These are phyloP conservation scores for Alauda arvensis DNA, from an alignment of 2,797 vertebrate genomes.

Conservation along the genomic window DNA sequence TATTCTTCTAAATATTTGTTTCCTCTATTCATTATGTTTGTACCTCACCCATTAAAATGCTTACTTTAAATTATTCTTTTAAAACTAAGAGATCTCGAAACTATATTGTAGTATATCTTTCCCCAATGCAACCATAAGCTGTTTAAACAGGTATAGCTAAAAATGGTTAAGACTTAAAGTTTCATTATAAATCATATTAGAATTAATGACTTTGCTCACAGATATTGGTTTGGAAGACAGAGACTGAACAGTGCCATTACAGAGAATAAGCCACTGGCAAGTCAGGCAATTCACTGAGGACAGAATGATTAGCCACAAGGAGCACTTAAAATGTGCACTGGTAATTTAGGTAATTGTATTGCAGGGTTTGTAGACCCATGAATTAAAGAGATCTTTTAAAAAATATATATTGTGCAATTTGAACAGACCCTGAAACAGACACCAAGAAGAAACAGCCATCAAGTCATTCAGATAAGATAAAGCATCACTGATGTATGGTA, in stretches of 20 bases:
- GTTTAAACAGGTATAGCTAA: not conserved
- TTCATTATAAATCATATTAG: not conserved
- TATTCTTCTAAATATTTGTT: not conserved
- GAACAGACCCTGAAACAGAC: slow-evolving; percentile 76
- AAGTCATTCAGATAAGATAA: slow-evolving; percentile 51
- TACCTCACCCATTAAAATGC: not conserved
- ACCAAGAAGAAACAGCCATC: slow-evolving; percentile 71
- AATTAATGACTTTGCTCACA: not conserved
- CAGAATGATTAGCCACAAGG: slow-evolving; percentile 67
- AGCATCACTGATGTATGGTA: slow-evolving; percentile 13
- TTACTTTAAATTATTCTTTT: not conserved
- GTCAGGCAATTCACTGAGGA: slow-evolving; percentile 39
- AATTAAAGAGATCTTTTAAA: slow-evolving; percentile 79
- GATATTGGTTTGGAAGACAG: not conserved
- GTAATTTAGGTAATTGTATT: slow-evolving; percentile 83
- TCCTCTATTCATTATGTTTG: not conserved
- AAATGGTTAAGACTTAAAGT: not conserved
- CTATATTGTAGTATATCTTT: not conserved
- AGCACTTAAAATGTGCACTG: slow-evolving; percentile 66
- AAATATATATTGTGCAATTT: slow-evolving; percentile 75
- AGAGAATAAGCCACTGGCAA: slow-evolving; percentile 31
- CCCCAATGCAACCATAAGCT: not conserved
- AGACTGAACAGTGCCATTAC: not conserved
- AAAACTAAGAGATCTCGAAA: not conserved
- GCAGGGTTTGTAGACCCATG: slow-evolving; percentile 73